These are phyloP conservation scores for Rapana venosa DNA, from an alignment of 2,888 invertebrate species.

Conservation along the genomic window DNA sequence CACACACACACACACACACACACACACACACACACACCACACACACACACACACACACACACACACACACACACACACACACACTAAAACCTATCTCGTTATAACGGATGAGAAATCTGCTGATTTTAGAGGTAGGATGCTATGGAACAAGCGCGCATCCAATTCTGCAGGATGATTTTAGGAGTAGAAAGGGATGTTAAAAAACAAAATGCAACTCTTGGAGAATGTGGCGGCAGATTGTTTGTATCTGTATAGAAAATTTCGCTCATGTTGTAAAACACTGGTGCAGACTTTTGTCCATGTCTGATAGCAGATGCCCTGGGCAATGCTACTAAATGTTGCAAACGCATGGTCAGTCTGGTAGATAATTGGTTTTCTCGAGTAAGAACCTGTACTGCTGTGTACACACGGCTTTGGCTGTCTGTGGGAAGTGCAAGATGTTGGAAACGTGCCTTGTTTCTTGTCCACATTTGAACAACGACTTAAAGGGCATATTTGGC, in stretches of 20 bases:
- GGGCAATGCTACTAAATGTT: too few species aligned
- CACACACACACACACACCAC: neutral
- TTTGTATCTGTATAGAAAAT: neutral
- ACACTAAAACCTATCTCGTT: neutral
- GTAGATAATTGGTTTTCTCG: too few species aligned
- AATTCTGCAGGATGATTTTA: neutral
- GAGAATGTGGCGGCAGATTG: too few species aligned
- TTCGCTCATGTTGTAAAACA: neutral
- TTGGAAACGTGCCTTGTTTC: too few species aligned
- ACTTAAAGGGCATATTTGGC: too few species aligned
- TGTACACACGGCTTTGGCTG: too few species aligned
- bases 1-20: conserved; percentile 1
- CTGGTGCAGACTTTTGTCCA: too few species aligned
- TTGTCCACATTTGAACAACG: too few species aligned
- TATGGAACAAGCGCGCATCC: neutral
- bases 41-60: neutral
- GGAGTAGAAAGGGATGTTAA: neutral
- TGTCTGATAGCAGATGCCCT: too few species aligned
- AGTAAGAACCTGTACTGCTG: too few species aligned
- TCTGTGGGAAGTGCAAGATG: too few species aligned
- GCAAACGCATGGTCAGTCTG: too few species aligned
- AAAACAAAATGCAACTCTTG: neutral
- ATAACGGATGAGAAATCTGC: neutral
- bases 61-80: neutral
- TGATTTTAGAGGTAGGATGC: neutral